phyloP scores from a whole-genome alignment of 2,888 invertebrate species.

The Theodoxus fluviatilis region DNA sequence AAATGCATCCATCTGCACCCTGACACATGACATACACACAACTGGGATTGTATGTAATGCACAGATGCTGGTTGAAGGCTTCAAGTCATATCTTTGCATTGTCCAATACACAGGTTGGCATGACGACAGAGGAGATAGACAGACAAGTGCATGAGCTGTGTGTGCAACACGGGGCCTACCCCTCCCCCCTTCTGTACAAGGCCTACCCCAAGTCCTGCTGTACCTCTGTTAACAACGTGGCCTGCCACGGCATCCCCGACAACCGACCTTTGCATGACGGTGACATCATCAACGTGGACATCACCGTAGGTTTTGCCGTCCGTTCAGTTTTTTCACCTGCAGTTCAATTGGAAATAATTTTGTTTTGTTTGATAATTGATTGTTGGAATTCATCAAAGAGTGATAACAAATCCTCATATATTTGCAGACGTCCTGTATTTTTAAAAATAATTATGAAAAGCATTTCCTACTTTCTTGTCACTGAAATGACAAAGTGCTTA shows the following conservation, averaged over 20 bases:
- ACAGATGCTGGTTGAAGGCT: neutral
- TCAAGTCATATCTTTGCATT: neutral
- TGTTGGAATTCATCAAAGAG: neutral
- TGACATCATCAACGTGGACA: conserved; percentile 89
- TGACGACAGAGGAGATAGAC: conserved; percentile 87
- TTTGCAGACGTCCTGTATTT: neutral
- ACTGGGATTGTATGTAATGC: neutral
- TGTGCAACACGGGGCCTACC: conserved; percentile 80
- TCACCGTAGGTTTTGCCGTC: conserved; percentile 81
- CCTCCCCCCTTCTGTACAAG: conserved; percentile 85
- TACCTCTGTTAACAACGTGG: conserved; percentile 89
- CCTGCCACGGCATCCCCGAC: conserved; percentile 93
- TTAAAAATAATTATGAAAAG: neutral
- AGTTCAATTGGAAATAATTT: too few species aligned
- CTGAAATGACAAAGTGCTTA: too few species aligned
- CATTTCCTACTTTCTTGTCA: too few species aligned
- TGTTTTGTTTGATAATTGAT: too few species aligned
- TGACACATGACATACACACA: neutral
- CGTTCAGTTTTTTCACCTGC: neutral
- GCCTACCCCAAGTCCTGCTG: conserved; percentile 89
- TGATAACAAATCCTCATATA: neutral
- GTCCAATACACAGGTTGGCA: conserved; percentile 69
- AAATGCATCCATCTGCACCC: neutral
- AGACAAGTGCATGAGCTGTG: conserved; percentile 76
- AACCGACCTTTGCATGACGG: conserved; percentile 77